Conservation (phyloP, 2,113 vertebrate species). For the Hystrix cristata region DNA sequence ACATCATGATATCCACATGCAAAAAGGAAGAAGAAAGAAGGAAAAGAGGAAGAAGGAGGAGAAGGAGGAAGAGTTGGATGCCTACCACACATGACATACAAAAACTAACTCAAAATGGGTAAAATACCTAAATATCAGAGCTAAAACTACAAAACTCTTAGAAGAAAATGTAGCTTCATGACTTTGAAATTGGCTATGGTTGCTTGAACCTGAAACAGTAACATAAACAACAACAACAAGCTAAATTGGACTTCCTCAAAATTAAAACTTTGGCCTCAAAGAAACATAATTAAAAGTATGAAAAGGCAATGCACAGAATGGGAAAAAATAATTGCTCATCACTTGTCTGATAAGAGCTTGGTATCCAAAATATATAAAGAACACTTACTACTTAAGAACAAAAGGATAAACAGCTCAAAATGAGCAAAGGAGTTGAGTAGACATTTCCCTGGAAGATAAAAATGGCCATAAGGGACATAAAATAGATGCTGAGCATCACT, state of each 20-base stretch:
- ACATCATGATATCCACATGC: background rate
- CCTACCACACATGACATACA: background rate
- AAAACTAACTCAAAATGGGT: background rate
- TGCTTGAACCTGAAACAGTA: background rate
- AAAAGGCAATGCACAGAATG: background rate
- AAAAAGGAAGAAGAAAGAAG: background rate
- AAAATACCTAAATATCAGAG: constrained; percentile 7
- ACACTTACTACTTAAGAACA: background rate
- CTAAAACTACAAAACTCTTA: background rate
- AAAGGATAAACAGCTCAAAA: background rate
- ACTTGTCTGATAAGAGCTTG: background rate
- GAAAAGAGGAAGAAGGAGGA: background rate
- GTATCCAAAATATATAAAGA: background rate
- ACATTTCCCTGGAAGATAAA: background rate
- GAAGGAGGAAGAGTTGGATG: background rate
- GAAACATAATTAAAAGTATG: background rate
- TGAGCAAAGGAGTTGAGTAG: background rate
- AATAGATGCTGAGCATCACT: background rate
- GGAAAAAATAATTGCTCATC: background rate
- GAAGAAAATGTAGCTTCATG: background rate
- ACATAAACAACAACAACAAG: background rate
- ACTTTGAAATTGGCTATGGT: background rate
- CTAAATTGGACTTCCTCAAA: background rate
- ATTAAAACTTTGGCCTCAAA: background rate
- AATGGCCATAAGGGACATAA: background rate